A percentile compares a stretch with the other conserved stretches of the same genome.
Conservation (phyloP, 2,888 invertebrate genomes). For the Buathra laborator region DNA sequence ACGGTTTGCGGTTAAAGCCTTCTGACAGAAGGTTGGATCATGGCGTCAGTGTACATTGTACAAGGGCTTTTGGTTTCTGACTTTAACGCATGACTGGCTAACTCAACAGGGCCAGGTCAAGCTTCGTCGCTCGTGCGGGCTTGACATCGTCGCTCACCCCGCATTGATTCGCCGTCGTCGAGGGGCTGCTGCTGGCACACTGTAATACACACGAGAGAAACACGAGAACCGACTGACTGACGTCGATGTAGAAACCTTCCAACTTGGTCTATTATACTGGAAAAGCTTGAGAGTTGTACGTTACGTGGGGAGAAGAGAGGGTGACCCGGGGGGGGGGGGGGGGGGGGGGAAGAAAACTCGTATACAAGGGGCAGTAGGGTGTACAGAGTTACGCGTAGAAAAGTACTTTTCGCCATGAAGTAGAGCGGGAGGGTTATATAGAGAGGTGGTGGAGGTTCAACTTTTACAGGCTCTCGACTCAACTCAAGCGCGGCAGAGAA, state of each 20-base stretch:
- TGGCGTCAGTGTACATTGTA: constrained; percentile 40
- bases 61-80: constrained; percentile 52
- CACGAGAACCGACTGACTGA: constrained; percentile 24
- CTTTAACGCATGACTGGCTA: constrained; percentile 56
- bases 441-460: constrained; percentile 30
- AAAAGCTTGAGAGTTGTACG: constrained; percentile 16
- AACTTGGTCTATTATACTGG: constrained; percentile 14
- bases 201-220: constrained; percentile 39
- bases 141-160: constrained; percentile 49
- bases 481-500: constrained; percentile 23
- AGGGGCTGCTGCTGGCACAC: constrained; percentile 22
- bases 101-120: constrained; percentile 57
- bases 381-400: constrained; percentile 41
- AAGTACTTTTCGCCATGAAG: constrained; percentile 42
- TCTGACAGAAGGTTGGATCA: constrained; percentile 33
- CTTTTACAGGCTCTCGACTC: constrained; percentile 39
- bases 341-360: background rate
- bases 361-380: constrained; percentile 16
- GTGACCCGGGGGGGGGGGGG: background rate
- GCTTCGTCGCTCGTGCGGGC: constrained; percentile 51
- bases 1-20: constrained; percentile 21
- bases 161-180: constrained; percentile 55
- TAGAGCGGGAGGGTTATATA: constrained; percentile 9
- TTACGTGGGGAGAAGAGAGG: background rate
- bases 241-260: constrained; percentile 16